Percentiles rank a stretch among this genome's conserved stretches.
Evolutionary conservation across 1,140 invertebrate genomes (phyloP).

Genomic region (Macrotrachela quadricornifera): DNA sequence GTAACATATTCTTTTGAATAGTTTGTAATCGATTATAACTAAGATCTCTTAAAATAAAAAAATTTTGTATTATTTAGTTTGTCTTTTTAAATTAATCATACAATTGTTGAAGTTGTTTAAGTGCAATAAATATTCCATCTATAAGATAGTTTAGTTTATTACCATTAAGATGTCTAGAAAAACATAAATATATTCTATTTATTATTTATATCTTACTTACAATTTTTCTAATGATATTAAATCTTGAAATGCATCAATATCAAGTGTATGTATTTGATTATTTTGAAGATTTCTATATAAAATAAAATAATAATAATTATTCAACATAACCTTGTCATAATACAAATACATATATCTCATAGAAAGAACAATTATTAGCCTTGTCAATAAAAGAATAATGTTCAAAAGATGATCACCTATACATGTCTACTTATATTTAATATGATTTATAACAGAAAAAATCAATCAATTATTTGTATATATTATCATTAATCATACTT

Average conservation of each 20-base stretch:
- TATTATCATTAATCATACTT: constrained; percentile 35
- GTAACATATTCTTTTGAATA: not conserved
- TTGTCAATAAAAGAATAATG: too few relatives aligned
- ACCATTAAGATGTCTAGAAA: constrained; percentile 62
- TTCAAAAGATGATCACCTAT: too few relatives aligned
- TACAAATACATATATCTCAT: too few relatives aligned
- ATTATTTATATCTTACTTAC: constrained; percentile 40
- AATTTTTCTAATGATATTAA: constrained; percentile 61
- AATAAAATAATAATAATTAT: constrained; percentile 1
- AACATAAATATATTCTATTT: constrained; percentile 11
- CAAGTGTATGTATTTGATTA: constrained; percentile 75
- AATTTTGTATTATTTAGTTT: not conserved
- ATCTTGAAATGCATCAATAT: constrained; percentile 67
- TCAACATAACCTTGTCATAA: not conserved
- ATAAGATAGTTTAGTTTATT: constrained; percentile 79
- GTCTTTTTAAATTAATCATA: constrained; percentile 22
- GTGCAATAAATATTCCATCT: constrained; percentile 53
- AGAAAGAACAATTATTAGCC: too few relatives aligned
- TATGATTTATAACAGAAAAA: too few relatives aligned
- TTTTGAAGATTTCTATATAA: constrained; percentile 62
- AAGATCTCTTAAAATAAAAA: constrained; percentile 3
- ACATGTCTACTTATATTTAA: too few relatives aligned
- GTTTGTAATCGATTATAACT: not conserved
- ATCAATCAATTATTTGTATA: not conserved
- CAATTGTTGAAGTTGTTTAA: constrained; percentile 67